Conservation (phyloP, 1,140 invertebrate genomes). For the Drosophila sp. region DNA sequence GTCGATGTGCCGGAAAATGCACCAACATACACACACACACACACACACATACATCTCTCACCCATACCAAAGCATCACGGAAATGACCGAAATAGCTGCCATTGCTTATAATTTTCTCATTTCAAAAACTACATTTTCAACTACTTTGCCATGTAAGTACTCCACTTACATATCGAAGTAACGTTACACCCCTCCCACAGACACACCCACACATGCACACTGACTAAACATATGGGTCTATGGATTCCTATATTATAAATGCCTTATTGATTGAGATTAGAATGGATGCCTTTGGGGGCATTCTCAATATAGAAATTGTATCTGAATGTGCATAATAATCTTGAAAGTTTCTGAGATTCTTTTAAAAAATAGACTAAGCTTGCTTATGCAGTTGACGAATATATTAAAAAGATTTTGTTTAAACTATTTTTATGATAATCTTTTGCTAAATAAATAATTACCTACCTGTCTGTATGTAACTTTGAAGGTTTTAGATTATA, state of each 20-base stretch:
- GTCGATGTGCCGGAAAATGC: conserved; percentile 17
- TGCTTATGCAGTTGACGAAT: too few species aligned
- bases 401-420: too few species aligned
- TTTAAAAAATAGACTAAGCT: too few species aligned
- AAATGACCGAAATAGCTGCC: conserved; percentile 74
- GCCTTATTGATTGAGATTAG: neutral
- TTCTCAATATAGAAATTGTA: too few species aligned
- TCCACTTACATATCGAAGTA: conserved; percentile 47
- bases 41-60: conserved; percentile 20
- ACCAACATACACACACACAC: conserved; percentile 10
- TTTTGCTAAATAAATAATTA: too few species aligned
- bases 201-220: neutral
- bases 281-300: neutral
- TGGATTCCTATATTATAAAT: conserved; percentile 6
- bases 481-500: too few species aligned
- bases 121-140: conserved; percentile 65
- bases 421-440: too few species aligned
- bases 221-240: neutral
- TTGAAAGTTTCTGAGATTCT: neutral
- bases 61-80: conserved; percentile 28
- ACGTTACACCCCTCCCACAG: neutral
- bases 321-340: neutral
- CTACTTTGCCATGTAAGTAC: conserved; percentile 59
- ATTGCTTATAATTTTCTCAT: conserved; percentile 74
- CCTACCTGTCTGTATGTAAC: too few species aligned